Evolutionary conservation across 2,797 vertebrate species (phyloP).

Genomic region (Sphenopsis melanotis): DNA sequence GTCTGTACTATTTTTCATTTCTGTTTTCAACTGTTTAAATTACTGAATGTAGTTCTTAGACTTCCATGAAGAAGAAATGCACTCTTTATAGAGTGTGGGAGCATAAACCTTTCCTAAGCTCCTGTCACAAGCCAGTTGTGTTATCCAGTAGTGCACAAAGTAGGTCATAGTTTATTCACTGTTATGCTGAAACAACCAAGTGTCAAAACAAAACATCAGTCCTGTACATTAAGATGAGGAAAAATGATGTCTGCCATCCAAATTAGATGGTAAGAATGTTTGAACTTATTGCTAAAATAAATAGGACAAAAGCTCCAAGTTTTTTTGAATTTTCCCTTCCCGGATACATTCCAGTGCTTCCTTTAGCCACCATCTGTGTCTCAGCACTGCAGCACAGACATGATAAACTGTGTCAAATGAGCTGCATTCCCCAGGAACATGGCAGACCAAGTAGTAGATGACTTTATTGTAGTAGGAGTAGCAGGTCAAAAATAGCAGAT

Average conservation of each 20-base stretch:
- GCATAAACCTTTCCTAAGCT: background rate
- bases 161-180: background rate
- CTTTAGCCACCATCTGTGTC: background rate
- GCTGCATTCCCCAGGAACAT: background rate
- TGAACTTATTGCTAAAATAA: background rate
- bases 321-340: background rate
- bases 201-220: background rate
- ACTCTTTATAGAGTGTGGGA: background rate
- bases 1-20: background rate
- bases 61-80: background rate
- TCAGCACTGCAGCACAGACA: background rate
- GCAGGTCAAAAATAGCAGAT: background rate
- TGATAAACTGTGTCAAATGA: background rate
- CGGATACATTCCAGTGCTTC: background rate
- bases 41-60: background rate
- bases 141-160: background rate
- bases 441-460: background rate
- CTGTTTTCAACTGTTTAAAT: background rate
- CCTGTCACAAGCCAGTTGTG: background rate
- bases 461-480: background rate
- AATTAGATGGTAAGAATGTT: background rate
- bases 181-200: background rate
- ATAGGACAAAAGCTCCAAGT: background rate
- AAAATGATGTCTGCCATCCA: background rate
- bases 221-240: background rate